Base-by-base conservation (phyloP, 2,797 vertebrate genomes). In the Luscinia luscinia region DNA sequence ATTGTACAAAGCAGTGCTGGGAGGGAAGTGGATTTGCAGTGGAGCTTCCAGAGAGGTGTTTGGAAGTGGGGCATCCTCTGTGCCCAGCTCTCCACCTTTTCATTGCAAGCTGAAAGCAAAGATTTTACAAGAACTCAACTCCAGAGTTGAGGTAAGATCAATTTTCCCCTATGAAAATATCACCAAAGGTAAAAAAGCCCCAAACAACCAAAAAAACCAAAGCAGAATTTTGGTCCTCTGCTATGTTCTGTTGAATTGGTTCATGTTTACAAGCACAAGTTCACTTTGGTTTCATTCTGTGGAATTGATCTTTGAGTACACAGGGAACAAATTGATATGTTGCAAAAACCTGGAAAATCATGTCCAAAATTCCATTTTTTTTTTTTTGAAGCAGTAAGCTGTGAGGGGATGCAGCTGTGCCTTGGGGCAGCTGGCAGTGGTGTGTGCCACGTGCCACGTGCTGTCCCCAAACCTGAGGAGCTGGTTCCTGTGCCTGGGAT, bases 261-360 rank as follows among this genome's bases (percentile, higher is more conserved):
- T 91, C 76, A 80, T 66, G 32, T 78, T 82, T 66, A 84, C 80
- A 91, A 84, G 61, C 27, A 2, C 74, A 69, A 69, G 77, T 86
- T 94, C 73, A 41, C 2, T 1, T 69, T 9, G 55, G 76, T 66
- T 89, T 92, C 66, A 32, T 89, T 92, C 73, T 55, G 62, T 62
- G 51, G 66, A 84, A 94, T 81, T 93, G 94, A 94, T 94, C 85
- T 66, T 64, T 48, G 58, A 4, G 5, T 51, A 70, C 82, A 58
- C 38, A 45, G 62, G n/a, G 40, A 79, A 70, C 46, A 88, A 87
- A 91, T 7, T 20, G 40, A 94, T 66, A 58, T 75, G 72, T 6
- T 75, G 77, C 30, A 55, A 69, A 95, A 89, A n/a, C 9, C 38
- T 58, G 66, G 62, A 21, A 55, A 68, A 87, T 81, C 2, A 22